Conservation (phyloP, 2,113 vertebrate species). For the Nothocercus nigrocapillus region DNA sequence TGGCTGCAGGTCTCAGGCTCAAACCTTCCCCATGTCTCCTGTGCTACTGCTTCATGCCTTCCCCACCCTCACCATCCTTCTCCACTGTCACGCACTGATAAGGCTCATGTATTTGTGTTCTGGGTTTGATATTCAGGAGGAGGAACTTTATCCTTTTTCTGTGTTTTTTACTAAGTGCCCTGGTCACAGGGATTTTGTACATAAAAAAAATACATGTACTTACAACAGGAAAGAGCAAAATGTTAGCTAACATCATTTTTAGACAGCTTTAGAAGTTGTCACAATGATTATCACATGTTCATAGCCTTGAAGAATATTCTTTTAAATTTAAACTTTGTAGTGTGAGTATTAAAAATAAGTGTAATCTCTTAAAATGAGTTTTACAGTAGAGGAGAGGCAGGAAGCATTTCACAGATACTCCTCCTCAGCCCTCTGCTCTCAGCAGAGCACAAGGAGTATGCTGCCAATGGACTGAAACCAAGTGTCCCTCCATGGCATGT, state of each 20-base stretch:
- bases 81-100: neutral
- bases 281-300: neutral
- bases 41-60: neutral
- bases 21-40: neutral
- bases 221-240: constrained; percentile 32
- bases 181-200: neutral
- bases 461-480: neutral
- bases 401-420: neutral
- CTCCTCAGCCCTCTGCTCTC: neutral
- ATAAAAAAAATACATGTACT: neutral
- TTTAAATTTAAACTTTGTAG: neutral
- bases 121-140: neutral
- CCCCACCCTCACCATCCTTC: neutral
- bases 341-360: neutral
- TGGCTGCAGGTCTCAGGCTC: neutral
- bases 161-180: neutral
- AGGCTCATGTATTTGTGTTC: neutral
- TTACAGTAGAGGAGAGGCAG: neutral
- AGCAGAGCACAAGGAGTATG: neutral
- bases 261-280: constrained; percentile 21
- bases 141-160: neutral
- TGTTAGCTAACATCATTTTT: constrained; percentile 2
- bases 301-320: neutral
- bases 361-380: neutral
- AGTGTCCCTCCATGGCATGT: neutral